A percentile compares a stretch with the other conserved stretches of the same genome.
Evolutionary conservation across 2,797 vertebrate genomes (phyloP).

Genomic region (Sciurus carolinensis): DNA sequence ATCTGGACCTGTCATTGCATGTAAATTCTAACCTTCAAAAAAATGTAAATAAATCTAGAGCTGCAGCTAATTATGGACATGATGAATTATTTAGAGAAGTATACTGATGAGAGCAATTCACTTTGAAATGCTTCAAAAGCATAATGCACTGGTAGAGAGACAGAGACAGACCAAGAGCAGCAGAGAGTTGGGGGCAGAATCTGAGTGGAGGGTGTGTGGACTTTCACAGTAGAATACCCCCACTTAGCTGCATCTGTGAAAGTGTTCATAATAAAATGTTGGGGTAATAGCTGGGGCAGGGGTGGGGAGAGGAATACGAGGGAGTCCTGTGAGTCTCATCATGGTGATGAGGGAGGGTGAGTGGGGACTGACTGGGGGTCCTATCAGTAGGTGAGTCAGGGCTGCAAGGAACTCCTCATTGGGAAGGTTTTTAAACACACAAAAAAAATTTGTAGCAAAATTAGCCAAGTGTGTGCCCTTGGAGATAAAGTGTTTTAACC

Average conservation of each 20-base stretch:
- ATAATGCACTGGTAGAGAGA: not conserved
- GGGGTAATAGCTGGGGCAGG: not conserved
- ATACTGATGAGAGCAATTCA: not conserved
- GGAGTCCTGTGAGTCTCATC: not conserved
- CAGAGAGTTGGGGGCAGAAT: too few species aligned
- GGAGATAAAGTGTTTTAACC: not conserved
- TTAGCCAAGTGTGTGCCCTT: not conserved
- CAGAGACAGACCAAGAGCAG: too few species aligned
- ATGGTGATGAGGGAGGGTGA: rapidly evolving
- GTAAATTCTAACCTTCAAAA: not conserved
- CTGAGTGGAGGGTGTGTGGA: rapidly evolving
- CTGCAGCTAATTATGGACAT: not conserved
- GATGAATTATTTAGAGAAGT: not conserved
- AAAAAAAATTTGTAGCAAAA: not conserved
- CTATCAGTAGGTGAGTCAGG: not conserved
- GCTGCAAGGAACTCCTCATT: not conserved
- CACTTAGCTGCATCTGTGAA: not conserved
- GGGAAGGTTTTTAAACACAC: not conserved
- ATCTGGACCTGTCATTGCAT: not conserved
- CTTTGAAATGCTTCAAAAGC: not conserved
- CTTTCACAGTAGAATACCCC: not conserved
- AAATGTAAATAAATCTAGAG: not conserved
- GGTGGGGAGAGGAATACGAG: not conserved
- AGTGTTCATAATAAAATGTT: not conserved
- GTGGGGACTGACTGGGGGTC: not conserved